phyloP scores from a whole-genome alignment of 2,113 vertebrate genomes.

The Xiphias gladius region DNA sequence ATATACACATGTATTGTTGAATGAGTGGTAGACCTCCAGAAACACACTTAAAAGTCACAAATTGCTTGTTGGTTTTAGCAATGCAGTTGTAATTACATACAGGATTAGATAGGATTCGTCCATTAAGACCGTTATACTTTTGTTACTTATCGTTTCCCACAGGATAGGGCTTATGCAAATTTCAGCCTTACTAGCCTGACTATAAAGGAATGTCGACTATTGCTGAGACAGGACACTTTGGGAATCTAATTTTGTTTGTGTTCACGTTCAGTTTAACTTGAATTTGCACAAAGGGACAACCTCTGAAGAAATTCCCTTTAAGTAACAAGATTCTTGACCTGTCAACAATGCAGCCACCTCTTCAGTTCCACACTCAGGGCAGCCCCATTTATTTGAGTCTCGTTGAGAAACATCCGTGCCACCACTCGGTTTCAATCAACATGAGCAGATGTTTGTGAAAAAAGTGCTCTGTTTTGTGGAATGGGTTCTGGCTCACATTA shows the following conservation, averaged over 20 bases:
- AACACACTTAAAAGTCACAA: constrained; percentile 21
- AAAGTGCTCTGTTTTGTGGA: neutral
- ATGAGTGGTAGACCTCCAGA: constrained; percentile 11
- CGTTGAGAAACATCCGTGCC: neutral
- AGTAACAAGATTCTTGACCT: neutral
- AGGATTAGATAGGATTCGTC: neutral
- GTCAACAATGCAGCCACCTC: neutral
- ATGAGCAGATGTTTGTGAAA: neutral
- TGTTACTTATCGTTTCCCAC: neutral
- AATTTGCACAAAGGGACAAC: neutral
- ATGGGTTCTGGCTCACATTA: neutral
- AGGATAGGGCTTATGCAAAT: neutral
- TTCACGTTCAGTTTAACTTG: neutral
- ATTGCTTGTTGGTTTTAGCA: neutral
- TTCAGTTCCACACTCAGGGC: neutral
- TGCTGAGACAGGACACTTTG: neutral
- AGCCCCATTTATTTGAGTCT: neutral
- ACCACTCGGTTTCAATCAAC: neutral
- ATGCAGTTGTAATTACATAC: neutral
- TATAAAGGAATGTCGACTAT: neutral
- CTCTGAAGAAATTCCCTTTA: neutral
- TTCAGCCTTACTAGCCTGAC: neutral
- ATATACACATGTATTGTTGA: constrained; percentile 15
- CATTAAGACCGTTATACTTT: neutral
- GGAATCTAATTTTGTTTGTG: neutral